These are phyloP conservation scores for Eledone cirrhosa DNA, from an alignment of 2,888 invertebrate genomes.

Conservation along the genomic window DNA sequence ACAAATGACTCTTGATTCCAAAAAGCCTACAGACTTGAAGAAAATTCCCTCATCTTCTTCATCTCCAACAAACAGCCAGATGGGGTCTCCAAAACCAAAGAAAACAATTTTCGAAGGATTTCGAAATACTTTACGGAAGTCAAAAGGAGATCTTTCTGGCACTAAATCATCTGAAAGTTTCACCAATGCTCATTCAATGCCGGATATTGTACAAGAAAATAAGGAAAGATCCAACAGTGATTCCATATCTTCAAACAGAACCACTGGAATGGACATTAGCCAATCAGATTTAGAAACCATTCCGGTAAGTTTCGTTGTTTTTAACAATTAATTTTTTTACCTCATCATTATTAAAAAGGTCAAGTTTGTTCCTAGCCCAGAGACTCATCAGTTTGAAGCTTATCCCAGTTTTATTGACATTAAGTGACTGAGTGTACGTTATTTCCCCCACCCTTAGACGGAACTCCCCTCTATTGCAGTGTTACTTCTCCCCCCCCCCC, in stretches of 20 bases:
- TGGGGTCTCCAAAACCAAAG: slow-evolving; percentile 67
- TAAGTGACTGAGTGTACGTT: too few species aligned
- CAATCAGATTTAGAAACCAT: slow-evolving; percentile 43
- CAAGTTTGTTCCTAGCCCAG: too few species aligned
- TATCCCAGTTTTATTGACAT: too few species aligned
- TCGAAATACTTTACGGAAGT: slow-evolving; percentile 72
- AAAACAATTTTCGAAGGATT: slow-evolving; percentile 73
- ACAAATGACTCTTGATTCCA: slow-evolving; percentile 28
- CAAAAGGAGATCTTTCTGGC: slow-evolving; percentile 64
- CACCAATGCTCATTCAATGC: slow-evolving; percentile 43
- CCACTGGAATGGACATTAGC: slow-evolving; percentile 40
- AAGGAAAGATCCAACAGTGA: slow-evolving; percentile 34
- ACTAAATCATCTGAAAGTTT: slow-evolving; percentile 33
- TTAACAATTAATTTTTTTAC: too few species aligned
- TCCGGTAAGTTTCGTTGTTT: slow-evolving; percentile 45
- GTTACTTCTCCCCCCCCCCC: too few species aligned
- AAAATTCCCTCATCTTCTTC: slow-evolving; percentile 27
- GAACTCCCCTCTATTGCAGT: too few species aligned
- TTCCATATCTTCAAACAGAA: slow-evolving; percentile 34
- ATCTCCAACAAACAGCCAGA: slow-evolving; percentile 30
- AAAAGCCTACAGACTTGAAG: slow-evolving; percentile 11
- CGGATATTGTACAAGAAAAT: slow-evolving; percentile 42
- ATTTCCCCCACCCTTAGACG: too few species aligned
- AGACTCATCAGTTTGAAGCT: too few species aligned
- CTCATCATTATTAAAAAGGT: neutral